Evolutionary conservation across 2,888 invertebrate genomes (phyloP).

Genomic region (Drosophila setosimentum): DNA sequence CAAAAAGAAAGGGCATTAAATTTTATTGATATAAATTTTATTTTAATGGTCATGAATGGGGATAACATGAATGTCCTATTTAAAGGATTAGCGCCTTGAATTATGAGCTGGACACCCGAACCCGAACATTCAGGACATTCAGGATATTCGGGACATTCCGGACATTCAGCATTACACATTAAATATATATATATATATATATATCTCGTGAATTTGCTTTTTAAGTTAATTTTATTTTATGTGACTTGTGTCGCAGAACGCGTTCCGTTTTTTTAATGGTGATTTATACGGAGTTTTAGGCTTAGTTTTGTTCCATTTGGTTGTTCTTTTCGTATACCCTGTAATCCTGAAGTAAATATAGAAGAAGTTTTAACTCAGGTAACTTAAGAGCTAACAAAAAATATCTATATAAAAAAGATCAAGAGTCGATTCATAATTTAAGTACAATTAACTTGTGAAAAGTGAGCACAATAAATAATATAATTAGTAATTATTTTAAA

Average conservation of each 20-base stretch:
- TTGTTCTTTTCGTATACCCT: conserved; percentile 38
- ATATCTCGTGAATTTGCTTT: conserved; percentile 79
- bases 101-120: conserved; percentile 67
- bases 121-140: not conserved
- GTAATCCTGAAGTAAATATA: not conserved
- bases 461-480: not conserved
- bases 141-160: conserved; percentile 3
- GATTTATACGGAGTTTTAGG: conserved; percentile 63
- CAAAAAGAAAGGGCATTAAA: conserved; percentile 59
- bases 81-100: conserved; percentile 84
- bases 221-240: conserved; percentile 85
- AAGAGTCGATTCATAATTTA: not conserved
- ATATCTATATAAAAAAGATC: not conserved
- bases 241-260: conserved; percentile 61
- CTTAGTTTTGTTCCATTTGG: not conserved
- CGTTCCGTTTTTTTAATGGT: conserved; percentile 76
- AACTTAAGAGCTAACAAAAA: not conserved
- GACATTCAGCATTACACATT: conserved; percentile 63
- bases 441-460: accelerated
- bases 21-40: conserved; percentile 81
- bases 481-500: not conserved
- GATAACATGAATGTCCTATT: conserved; percentile 85
- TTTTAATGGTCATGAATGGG: conserved; percentile 77
- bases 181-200: conserved; percentile 57
- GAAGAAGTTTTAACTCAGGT: accelerated